Base-by-base conservation (phyloP, 1,140 invertebrate species). In the Anagrus nilaparvatae region DNA sequence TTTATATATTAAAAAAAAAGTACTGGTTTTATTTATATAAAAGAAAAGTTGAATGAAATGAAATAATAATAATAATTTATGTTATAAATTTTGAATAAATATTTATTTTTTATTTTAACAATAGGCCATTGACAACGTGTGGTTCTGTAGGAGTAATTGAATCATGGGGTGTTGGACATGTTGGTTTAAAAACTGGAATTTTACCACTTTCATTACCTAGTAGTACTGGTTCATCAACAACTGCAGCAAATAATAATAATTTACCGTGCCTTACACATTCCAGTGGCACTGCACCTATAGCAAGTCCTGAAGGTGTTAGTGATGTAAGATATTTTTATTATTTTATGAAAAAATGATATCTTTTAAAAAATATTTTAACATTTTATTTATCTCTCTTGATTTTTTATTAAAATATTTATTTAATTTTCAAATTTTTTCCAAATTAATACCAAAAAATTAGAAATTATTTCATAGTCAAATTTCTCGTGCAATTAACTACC, bases 51-150 rank as follows among this genome's bases (percentile, higher is more conserved):
- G n/a, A n/a, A n/a, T n/a, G n/a, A n/a, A n/a, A n/a, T n/a, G n/a
- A n/a, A n/a, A n/a, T n/a, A n/a, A n/a, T n/a, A n/a, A n/a, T n/a
- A n/a, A n/a, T n/a, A n/a, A n/a, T n/a, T n/a, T n/a, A n/a, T n/a
- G n/a, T n/a, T n/a, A n/a, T n/a, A n/a, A n/a, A n/a, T n/a, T n/a
- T n/a, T n/a, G n/a, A n/a, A n/a, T n/a, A n/a, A n/a, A n/a, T n/a
- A n/a, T n/a, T n/a, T n/a, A n/a, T n/a, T n/a, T n/a, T n/a, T n/a
- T n/a, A n/a, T n/a, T n/a, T n/a, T n/a, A n/a, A n/a, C n/a, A n/a
- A n/a, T n/a, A n/a, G n/a, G n/a, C n/a, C n/a, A n/a, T n/a, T 71
- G 44, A 54, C 73, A 53, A 74, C 72, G 58, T 70, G 69, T 51
- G 69, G 65, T 46, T 72, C 70, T 6, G 66, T 70, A 14, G 69